phyloP scores from a whole-genome alignment of 2,113 vertebrate species.

The Burhinus bistriatus region DNA sequence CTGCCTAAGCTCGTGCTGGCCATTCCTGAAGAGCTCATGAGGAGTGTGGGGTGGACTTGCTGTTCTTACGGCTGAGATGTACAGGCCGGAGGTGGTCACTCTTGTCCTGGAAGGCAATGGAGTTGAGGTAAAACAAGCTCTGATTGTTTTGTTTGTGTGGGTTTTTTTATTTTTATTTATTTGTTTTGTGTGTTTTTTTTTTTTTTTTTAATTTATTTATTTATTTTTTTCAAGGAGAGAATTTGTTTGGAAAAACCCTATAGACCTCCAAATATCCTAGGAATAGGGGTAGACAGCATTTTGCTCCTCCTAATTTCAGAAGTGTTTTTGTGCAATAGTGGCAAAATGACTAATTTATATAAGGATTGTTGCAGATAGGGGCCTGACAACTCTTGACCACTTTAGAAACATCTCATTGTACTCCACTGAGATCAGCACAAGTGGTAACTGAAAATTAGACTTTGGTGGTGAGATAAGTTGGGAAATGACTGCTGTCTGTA shows the following conservation, averaged over 20 bases:
- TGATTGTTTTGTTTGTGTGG: neutral
- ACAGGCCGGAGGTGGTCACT: neutral
- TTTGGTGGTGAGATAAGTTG: neutral
- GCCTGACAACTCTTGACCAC: neutral
- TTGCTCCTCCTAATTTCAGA: neutral
- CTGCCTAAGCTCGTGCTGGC: neutral
- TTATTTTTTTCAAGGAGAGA: neutral
- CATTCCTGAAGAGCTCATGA: fast-evolving
- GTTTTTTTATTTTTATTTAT: too few species aligned
- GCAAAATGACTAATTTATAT: neutral
- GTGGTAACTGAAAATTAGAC: neutral
- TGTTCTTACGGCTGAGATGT: neutral
- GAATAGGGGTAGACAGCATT: fast-evolving
- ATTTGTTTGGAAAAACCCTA: neutral
- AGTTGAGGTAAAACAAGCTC: neutral
- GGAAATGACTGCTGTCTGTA: neutral
- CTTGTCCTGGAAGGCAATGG: neutral
- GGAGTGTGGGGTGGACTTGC: neutral
- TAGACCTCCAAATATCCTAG: neutral
- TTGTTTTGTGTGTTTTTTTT: neutral
- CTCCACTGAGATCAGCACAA: neutral
- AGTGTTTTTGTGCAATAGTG: neutral
- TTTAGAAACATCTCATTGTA: neutral
- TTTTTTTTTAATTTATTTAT: too few species aligned
- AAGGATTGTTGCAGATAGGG: neutral